Evolutionary conservation across 2,113 vertebrate genomes (phyloP), one percentile per base, ranked within the genome.

Genomic region (Calypte anna): DNA sequence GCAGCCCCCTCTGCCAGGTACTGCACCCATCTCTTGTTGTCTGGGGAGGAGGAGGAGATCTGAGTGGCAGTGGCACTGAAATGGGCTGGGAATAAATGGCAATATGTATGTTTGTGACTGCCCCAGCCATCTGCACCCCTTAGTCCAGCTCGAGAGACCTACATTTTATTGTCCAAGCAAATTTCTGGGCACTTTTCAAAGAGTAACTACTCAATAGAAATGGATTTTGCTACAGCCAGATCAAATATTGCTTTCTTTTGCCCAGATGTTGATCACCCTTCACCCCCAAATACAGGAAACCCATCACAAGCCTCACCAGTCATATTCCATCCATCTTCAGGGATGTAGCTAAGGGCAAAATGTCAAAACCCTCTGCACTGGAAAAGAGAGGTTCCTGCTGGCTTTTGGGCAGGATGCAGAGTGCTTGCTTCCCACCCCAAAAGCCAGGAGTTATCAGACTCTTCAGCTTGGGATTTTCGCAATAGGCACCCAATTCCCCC

Each of bases 381-480:
- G 48, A 58, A 84, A 33, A 77, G n/a, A 58, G 43, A 69, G 20
- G 86, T 75, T 64, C 85, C 64, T 70, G 50, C 48, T 82, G 85
- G 31, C 5, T 86, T 76, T 94, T 0, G 6, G 38, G 48, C 24
- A 8, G 55, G 43, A 83, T 55, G 61, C 11, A 36, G 23, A 33
- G 68, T 25, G 57, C 50, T 90, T 86, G 43, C 64, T 94, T 91
- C 85, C 77, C 6, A 2, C 36, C 57, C 38, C 7, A 30, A 74
- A 93, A 91, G 23, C 53, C 64, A 36, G 53, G 50, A 94, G 57
- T 86, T 93, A 94, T 86, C 82, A 44, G 36, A 57, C 84, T 92
- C n/a, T 48, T 95, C 90, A 94, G 95, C 77, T 76, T 69, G 64
- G 80, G 66, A 68, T 96, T 95, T 96, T 86, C 0, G 0, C 68